These are phyloP conservation scores for Smithornis capensis DNA, from an alignment of 2,113 vertebrate species.

Conservation along the genomic window DNA sequence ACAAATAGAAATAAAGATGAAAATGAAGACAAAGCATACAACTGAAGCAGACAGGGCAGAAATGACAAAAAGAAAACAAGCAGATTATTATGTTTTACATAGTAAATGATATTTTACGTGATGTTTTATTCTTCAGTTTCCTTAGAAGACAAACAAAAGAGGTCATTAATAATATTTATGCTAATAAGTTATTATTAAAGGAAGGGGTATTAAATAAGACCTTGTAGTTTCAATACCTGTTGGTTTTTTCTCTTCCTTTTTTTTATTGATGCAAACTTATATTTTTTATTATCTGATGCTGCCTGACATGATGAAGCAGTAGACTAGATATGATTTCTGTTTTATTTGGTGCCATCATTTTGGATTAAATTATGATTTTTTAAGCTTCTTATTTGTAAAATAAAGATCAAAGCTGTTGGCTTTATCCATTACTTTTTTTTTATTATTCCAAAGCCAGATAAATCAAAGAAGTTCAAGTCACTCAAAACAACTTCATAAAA, in stretches of 20 bases:
- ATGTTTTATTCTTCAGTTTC: background rate
- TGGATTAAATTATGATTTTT: slow-evolving; percentile 38
- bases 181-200: background rate
- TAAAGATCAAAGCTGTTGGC: slow-evolving; percentile 52
- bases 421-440: background rate
- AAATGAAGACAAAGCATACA: background rate
- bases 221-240: background rate
- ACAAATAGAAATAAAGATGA: background rate
- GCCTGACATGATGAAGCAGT: background rate
- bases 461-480: slow-evolving; percentile 16
- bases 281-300: background rate
- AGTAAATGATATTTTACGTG: background rate
- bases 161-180: background rate
- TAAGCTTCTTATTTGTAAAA: slow-evolving; percentile 61
- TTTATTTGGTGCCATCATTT: slow-evolving; percentile 42
- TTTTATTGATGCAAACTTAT: background rate
- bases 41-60: background rate
- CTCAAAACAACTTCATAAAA: background rate
- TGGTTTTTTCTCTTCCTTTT: background rate
- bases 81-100: background rate
- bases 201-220: background rate
- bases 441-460: background rate
- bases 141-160: background rate
- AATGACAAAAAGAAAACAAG: background rate
- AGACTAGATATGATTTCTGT: background rate